A percentile compares a stretch with the other conserved stretches of the same genome.
Conservation (phyloP, 2,888 invertebrate species). For the Aleiodes leptofemur region DNA sequence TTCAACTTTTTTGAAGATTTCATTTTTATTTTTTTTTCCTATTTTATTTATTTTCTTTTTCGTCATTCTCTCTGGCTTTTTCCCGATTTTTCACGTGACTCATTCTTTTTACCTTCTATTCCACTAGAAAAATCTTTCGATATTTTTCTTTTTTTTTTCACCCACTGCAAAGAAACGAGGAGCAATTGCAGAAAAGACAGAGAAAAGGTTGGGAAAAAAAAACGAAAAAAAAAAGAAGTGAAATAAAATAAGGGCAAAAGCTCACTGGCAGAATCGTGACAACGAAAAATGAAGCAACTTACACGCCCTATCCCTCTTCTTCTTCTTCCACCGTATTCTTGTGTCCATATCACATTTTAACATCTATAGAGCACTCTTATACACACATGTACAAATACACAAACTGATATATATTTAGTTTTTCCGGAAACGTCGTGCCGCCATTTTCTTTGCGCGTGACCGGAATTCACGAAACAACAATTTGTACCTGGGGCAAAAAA, state of each 20-base stretch:
- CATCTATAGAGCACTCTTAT: conserved; percentile 5
- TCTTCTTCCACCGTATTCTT: background rate
- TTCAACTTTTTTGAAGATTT: background rate
- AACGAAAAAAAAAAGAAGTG: too few relatives aligned
- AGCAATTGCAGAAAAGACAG: background rate
- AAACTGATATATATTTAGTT: conserved; percentile 36
- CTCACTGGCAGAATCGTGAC: conserved; percentile 35
- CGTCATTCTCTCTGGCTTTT: background rate
- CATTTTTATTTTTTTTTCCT: background rate
- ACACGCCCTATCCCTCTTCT: conserved; percentile 4
- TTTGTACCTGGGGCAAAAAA: conserved; percentile 43
- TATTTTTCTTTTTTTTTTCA: background rate
- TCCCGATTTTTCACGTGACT: too few relatives aligned
- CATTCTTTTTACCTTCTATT: background rate
- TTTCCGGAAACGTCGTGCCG: conserved; percentile 43
- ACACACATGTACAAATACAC: conserved; percentile 25
- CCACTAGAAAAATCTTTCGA: conserved; percentile 8
- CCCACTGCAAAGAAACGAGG: background rate
- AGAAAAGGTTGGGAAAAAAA: too few relatives aligned
- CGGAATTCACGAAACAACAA: conserved; percentile 47
- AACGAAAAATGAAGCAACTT: conserved; percentile 41
- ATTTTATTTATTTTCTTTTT: background rate
- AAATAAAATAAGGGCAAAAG: background rate
- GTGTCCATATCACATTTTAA: conserved; percentile 21
- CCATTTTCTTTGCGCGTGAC: conserved; percentile 47